These are phyloP conservation scores for Cerceris ruficornis DNA, from an alignment of 2,888 invertebrate species.

Conservation along the genomic window DNA sequence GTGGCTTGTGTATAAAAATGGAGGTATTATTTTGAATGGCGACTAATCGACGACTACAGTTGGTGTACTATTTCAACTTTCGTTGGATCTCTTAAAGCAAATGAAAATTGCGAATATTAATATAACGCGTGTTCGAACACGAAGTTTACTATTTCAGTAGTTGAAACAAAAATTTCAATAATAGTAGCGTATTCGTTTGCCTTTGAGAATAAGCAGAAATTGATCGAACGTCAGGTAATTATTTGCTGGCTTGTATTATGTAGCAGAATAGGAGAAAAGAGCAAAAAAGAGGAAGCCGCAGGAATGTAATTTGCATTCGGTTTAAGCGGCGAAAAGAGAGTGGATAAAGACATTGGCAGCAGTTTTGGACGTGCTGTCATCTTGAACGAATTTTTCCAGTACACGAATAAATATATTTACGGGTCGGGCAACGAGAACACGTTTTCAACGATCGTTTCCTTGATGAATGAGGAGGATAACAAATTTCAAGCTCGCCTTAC, in stretches of 20 bases:
- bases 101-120: too few relatives aligned
- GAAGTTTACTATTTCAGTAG: too few relatives aligned
- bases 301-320: conserved; percentile 11
- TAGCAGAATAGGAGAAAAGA: background rate
- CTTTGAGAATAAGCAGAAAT: too few relatives aligned
- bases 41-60: too few relatives aligned
- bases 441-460: background rate
- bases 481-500: background rate
- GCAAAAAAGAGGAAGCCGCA: background rate
- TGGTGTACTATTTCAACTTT: too few relatives aligned
- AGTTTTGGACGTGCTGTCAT: background rate
- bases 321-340: conserved; percentile 2
- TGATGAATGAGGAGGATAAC: background rate
- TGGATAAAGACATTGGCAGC: conserved; percentile 7
- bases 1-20: too few relatives aligned
- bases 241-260: conserved; percentile 45
- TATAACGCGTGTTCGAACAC: too few relatives aligned
- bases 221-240: background rate
- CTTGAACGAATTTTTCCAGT: too few relatives aligned
- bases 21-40: too few relatives aligned
- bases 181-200: too few relatives aligned
- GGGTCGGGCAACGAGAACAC: background rate
- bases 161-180: too few relatives aligned
- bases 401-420: background rate
- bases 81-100: too few relatives aligned